Percentiles rank a stretch among this genome's conserved stretches.
Evolutionary conservation across 2,888 invertebrate species (phyloP).

Genomic region (Leptinotarsa haldemani): DNA sequence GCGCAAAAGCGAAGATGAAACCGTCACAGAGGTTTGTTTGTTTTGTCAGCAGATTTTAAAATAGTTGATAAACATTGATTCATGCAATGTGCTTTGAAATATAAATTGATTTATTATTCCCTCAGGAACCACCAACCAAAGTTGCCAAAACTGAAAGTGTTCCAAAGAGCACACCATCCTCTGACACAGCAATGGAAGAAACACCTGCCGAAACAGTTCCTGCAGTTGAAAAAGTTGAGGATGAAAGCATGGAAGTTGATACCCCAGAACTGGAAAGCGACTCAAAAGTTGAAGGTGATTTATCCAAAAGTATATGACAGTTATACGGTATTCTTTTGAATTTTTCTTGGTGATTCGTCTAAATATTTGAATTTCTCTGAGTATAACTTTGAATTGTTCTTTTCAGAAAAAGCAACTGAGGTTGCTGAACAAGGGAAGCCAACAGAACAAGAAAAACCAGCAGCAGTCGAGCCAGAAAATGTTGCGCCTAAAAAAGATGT

Average conservation of each 20-base stretch:
- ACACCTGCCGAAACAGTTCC: background rate
- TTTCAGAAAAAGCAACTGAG: slow-evolving; percentile 30
- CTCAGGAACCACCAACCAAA: slow-evolving; percentile 27
- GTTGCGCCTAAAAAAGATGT: background rate
- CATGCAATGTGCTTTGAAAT: no score
- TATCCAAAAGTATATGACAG: background rate
- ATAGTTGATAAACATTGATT: background rate
- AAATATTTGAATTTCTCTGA: no score
- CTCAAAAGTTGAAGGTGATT: slow-evolving; percentile 10
- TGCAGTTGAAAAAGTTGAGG: slow-evolving; percentile 17
- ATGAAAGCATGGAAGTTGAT: slow-evolving; percentile 26
- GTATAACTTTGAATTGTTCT: background rate
- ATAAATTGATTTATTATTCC: no score
- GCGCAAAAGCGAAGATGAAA: slow-evolving; percentile 58
- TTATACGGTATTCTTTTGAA: no score
- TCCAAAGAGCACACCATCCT: background rate
- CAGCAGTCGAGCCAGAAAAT: no score
- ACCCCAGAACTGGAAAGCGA: background rate
- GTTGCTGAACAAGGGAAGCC: background rate
- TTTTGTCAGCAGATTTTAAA: background rate
- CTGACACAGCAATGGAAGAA: background rate
- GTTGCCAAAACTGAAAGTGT: slow-evolving; percentile 6
- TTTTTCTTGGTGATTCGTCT: no score
- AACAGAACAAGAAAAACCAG: background rate
- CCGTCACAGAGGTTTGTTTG: slow-evolving; percentile 57